Percentiles rank a stretch among this genome's conserved stretches.
These are phyloP conservation scores for Acrobasis repandana DNA, from an alignment of 2,888 invertebrate genomes.

Conservation along the genomic window DNA sequence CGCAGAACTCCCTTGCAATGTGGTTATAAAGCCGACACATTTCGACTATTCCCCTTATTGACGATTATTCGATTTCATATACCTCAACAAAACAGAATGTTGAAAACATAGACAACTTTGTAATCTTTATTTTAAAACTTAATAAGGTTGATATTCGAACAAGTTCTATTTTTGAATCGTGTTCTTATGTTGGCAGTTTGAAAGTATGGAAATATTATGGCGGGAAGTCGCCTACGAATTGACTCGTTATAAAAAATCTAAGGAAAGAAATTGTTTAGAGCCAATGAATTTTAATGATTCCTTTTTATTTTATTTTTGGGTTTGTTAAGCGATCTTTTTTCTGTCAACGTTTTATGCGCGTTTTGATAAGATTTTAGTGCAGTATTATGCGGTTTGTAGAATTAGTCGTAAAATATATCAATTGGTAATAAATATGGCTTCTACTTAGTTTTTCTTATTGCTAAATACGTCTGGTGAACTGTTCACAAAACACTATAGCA, in stretches of 20 bases:
- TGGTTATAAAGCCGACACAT: slow-evolving; percentile 68
- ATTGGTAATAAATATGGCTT: neutral
- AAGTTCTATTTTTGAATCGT: neutral
- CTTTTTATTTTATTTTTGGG: slow-evolving; percentile 35
- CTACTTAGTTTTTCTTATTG: neutral
- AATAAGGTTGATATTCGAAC: slow-evolving; percentile 7
- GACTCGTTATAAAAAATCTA: slow-evolving; percentile 65
- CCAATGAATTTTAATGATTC: slow-evolving; percentile 71
- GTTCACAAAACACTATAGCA: no score
- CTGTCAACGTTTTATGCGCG: slow-evolving; percentile 9
- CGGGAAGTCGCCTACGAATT: slow-evolving; percentile 75
- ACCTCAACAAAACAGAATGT: slow-evolving; percentile 13
- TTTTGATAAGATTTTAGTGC: slow-evolving; percentile 17
- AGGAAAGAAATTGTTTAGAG: slow-evolving; percentile 58
- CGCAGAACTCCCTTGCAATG: slow-evolving; percentile 51
- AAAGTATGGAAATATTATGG: slow-evolving; percentile 75
- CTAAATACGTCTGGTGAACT: no score
- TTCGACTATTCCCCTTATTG: slow-evolving; percentile 58
- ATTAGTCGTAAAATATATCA: slow-evolving; percentile 7
- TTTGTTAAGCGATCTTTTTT: slow-evolving; percentile 17
- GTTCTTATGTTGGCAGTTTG: slow-evolving; percentile 28
- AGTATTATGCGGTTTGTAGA: slow-evolving; percentile 19
- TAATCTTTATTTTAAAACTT: slow-evolving; percentile 8
- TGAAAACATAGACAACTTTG: slow-evolving; percentile 21
- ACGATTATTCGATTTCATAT: slow-evolving; percentile 60